A percentile compares a stretch with the other conserved stretches of the same genome.
Evolutionary conservation across 2,113 vertebrate species (phyloP).

Genomic region (Loxodonta africana): DNA sequence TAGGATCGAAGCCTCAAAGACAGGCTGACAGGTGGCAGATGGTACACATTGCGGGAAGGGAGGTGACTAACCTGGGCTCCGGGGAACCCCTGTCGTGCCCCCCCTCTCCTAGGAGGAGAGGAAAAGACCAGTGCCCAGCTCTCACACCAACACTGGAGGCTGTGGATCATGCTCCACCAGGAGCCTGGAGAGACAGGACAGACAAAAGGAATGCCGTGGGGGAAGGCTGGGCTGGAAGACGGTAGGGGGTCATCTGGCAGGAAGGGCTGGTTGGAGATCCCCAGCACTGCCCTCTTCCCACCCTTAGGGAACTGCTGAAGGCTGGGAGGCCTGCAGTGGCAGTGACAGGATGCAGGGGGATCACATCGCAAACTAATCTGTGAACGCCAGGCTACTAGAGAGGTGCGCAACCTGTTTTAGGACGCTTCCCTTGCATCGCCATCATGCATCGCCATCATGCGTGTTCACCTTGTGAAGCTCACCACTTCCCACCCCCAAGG

Average conservation of each 20-base stretch:
- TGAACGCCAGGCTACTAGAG: not conserved
- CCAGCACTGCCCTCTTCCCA: not conserved
- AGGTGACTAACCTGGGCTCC: conserved; percentile 71
- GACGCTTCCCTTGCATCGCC: not conserved
- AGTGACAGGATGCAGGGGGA: not conserved
- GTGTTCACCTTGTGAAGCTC: not conserved
- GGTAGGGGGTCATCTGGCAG: too few species aligned
- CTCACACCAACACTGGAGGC: conserved; percentile 25
- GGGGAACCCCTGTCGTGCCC: conserved; percentile 78
- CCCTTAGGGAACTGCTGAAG: not conserved
- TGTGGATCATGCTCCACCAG: not conserved
- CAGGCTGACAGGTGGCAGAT: conserved; percentile 85
- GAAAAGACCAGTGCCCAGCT: conserved; percentile 58
- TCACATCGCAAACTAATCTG: not conserved
- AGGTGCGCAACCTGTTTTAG: not conserved
- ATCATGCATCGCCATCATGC: not conserved
- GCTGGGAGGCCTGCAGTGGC: not conserved
- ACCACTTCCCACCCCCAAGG: too few species aligned
- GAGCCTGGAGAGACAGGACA: not conserved
- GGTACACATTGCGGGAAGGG: conserved; percentile 78
- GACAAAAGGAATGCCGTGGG: conserved; percentile 64
- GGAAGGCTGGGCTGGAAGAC: not conserved
- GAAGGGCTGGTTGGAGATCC: not conserved
- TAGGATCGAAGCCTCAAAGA: conserved; percentile 82
- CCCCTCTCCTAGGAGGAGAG: conserved; percentile 65